phyloP scores from a whole-genome alignment of 1,140 invertebrate species.

The Myzus persicae region DNA sequence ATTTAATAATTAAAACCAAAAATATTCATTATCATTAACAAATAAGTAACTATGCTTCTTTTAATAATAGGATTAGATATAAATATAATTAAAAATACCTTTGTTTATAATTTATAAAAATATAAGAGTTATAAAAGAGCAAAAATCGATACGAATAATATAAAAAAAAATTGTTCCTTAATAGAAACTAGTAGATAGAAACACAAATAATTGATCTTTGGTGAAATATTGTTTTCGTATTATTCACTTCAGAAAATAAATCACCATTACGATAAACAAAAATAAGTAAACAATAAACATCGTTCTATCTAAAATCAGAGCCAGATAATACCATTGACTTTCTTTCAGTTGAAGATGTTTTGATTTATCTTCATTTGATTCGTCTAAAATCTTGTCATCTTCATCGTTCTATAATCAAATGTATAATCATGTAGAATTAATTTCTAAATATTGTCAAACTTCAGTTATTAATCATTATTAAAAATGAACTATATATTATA shows the following conservation, averaged over 20 bases:
- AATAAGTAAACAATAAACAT: slow-evolving; percentile 69
- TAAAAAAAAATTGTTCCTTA: neutral
- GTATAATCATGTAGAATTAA: neutral
- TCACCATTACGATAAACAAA: slow-evolving; percentile 68
- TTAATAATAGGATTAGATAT: slow-evolving; percentile 4
- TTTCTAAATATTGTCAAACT: neutral
- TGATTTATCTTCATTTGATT: slow-evolving; percentile 27
- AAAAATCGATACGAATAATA: slow-evolving; percentile 1
- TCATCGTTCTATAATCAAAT: slow-evolving; percentile 7
- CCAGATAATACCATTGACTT: slow-evolving; percentile 71
- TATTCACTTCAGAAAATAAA: slow-evolving; percentile 64
- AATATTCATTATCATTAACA: neutral
- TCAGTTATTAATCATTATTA: neutral
- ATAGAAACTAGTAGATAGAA: neutral
- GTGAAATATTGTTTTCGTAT: neutral
- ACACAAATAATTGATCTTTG: neutral
- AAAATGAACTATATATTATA: neutral
- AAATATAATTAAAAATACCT: neutral
- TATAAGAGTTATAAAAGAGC: neutral
- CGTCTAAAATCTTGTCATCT: neutral
- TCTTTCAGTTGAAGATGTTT: slow-evolving; percentile 61
- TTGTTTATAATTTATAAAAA: slow-evolving; percentile 9
- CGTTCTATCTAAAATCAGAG: slow-evolving; percentile 71
- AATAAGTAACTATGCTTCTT: neutral
- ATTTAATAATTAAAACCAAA: neutral